Evolutionary conservation across 2,888 invertebrate species (phyloP).

Genomic region (Pollenia griseotomentosa): DNA sequence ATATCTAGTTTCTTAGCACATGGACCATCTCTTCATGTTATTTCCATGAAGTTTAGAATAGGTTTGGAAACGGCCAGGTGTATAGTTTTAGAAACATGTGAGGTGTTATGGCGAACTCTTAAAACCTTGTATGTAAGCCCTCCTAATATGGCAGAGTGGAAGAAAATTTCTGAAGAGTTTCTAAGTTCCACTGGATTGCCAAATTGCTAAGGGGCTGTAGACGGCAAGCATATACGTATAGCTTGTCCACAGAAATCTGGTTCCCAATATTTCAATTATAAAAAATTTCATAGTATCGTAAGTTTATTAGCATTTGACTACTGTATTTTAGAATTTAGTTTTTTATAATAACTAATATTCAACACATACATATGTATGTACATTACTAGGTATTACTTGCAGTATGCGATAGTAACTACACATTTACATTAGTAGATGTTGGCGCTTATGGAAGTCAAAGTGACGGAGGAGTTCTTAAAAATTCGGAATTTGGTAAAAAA

Average conservation of each 20-base stretch:
- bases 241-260: conserved; percentile 11
- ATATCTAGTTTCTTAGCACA: no score
- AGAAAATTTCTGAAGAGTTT: conserved; percentile 5
- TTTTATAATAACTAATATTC: no score
- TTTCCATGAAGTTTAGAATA: no score
- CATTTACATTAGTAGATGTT: not conserved
- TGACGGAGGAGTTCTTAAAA: conserved; percentile 36
- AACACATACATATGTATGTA: no score
- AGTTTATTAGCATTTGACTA: not conserved
- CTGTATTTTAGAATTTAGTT: no score
- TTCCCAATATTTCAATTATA: conserved; percentile 21
- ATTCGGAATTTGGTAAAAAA: conserved; percentile 16
- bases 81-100: not conserved
- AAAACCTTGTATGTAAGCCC: not conserved
- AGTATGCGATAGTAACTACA: not conserved
- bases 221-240: not conserved
- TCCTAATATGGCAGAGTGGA: conserved; percentile 13
- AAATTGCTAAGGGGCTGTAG: not conserved
- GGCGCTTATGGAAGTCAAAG: conserved; percentile 2
- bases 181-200: conserved; percentile 3
- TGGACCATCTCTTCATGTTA: no score
- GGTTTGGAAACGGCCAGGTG: no score
- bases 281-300: conserved; percentile 26
- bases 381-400: no score
- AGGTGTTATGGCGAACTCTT: conserved; percentile 4